A percentile compares a stretch with the other conserved stretches of the same genome.
Conservation (phyloP, 2,113 vertebrate genomes). For the Lophochroa leadbeateri region DNA sequence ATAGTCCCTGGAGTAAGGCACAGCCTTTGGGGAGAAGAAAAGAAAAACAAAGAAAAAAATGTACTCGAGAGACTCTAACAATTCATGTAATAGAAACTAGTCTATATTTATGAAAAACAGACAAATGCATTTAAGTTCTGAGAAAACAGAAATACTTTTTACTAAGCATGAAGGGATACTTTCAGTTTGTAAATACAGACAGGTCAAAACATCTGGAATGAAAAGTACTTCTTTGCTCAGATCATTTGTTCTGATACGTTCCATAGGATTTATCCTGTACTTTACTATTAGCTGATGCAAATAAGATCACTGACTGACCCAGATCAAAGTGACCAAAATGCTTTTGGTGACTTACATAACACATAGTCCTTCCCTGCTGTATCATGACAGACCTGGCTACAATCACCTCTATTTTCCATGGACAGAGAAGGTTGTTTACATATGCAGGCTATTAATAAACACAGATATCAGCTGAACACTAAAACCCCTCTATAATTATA, state of each 20-base stretch:
- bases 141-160: not conserved
- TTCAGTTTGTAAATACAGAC: not conserved
- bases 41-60: not conserved
- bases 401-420: slow-evolving; percentile 56
- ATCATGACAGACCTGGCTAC: slow-evolving; percentile 46
- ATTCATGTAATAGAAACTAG: not conserved
- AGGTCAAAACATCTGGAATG: not conserved
- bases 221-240: not conserved
- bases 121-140: not conserved
- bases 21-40: slow-evolving; percentile 78
- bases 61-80: not conserved
- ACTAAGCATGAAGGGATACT: not conserved
- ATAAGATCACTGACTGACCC: not conserved
- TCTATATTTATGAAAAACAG: not conserved
- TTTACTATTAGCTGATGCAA: not conserved
- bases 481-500: slow-evolving; percentile 63
- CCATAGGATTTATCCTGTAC: not conserved
- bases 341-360: not conserved
- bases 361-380: not conserved
- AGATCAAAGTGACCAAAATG: slow-evolving; percentile 11
- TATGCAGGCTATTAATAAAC: slow-evolving; percentile 56
- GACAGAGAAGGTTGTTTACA: slow-evolving; percentile 51
- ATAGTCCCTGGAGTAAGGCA: too few relatives aligned
- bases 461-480: slow-evolving; percentile 55
- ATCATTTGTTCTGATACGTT: not conserved